Evolutionary conservation across 2,888 invertebrate species (phyloP).

Genomic region (Idaea dimidiata): DNA sequence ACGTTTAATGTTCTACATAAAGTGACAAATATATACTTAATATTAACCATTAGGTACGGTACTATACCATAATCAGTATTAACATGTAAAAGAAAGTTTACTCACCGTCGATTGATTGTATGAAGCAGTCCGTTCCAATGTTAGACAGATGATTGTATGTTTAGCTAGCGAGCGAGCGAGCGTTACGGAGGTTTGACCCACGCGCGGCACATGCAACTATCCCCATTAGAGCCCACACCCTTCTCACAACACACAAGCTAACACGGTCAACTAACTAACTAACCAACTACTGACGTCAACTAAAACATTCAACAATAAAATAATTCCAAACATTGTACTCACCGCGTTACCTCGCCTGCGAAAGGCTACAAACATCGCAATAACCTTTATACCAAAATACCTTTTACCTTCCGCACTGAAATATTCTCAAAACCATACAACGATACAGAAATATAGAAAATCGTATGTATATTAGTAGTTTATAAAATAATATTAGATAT

Average conservation of each 20-base stretch:
- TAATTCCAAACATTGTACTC: slow-evolving; percentile 51
- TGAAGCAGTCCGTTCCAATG: slow-evolving; percentile 48
- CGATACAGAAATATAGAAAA: slow-evolving; percentile 60
- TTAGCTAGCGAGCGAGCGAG: slow-evolving; percentile 26
- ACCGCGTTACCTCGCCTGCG: slow-evolving; percentile 71
- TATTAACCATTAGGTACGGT: slow-evolving; percentile 24
- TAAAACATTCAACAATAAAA: slow-evolving; percentile 35
- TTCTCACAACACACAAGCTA: too few species aligned
- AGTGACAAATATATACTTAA: slow-evolving; percentile 45
- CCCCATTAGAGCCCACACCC: too few species aligned
- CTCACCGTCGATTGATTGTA: slow-evolving; percentile 58
- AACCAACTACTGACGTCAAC: slow-evolving; percentile 60
- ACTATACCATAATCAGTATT: too few species aligned
- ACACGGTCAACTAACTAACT: slow-evolving; percentile 37
- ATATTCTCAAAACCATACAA: slow-evolving; percentile 59
- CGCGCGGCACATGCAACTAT: slow-evolving; percentile 16
- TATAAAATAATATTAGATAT: slow-evolving; percentile 77
- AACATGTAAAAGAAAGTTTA: slow-evolving; percentile 40
- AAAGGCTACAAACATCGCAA: slow-evolving; percentile 65
- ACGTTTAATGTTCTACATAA: slow-evolving; percentile 43
- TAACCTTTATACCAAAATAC: slow-evolving; percentile 64
- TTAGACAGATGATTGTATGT: slow-evolving; percentile 42
- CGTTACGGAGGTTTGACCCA: background rate
- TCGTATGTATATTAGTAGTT: slow-evolving; percentile 72
- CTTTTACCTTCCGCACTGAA: slow-evolving; percentile 73